Conservation (phyloP, 2,113 vertebrate genomes). For the Salvelinus sp. region DNA sequence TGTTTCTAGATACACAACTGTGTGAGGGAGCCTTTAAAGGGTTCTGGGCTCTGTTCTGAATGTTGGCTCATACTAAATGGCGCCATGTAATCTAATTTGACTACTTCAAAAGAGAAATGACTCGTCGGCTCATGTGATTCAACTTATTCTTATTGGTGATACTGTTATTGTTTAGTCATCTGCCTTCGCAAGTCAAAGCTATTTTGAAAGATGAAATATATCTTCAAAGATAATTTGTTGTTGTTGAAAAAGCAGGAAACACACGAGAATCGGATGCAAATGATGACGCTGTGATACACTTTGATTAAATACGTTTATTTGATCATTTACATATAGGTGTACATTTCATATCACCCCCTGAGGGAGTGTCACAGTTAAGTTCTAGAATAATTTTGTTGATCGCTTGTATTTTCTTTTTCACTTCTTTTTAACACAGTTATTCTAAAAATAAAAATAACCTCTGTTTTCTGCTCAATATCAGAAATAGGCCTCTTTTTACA, state of each 20-base stretch:
- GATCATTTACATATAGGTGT: slow-evolving; percentile 93
- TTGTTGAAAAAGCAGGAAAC: neutral
- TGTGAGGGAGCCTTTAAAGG: neutral
- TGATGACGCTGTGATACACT: slow-evolving; percentile 27
- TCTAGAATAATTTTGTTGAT: slow-evolving; percentile 62
- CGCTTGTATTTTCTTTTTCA: slow-evolving; percentile 28
- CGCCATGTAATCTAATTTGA: neutral
- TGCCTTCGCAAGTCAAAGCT: neutral
- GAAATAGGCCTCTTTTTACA: slow-evolving; percentile 87
- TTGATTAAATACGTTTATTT: slow-evolving; percentile 94
- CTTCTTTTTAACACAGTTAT: slow-evolving; percentile 67
- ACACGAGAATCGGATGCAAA: slow-evolving; percentile 1
- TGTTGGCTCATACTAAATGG: neutral
- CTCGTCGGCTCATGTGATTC: neutral
- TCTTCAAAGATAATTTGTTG: neutral
- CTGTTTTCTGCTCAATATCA: slow-evolving; percentile 89
- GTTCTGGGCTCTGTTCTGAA: neutral
- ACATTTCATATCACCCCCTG: slow-evolving; percentile 82
- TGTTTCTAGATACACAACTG: slow-evolving; percentile 13
- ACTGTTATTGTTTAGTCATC: neutral
- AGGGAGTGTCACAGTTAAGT: slow-evolving; percentile 84
- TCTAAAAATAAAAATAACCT: slow-evolving; percentile 97
- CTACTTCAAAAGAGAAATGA: neutral
- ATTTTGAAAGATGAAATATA: too few species aligned
- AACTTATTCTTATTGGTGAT: neutral